Evolutionary conservation across 2,888 invertebrate species (phyloP).

Genomic region (Hyposoter dolosus): DNA sequence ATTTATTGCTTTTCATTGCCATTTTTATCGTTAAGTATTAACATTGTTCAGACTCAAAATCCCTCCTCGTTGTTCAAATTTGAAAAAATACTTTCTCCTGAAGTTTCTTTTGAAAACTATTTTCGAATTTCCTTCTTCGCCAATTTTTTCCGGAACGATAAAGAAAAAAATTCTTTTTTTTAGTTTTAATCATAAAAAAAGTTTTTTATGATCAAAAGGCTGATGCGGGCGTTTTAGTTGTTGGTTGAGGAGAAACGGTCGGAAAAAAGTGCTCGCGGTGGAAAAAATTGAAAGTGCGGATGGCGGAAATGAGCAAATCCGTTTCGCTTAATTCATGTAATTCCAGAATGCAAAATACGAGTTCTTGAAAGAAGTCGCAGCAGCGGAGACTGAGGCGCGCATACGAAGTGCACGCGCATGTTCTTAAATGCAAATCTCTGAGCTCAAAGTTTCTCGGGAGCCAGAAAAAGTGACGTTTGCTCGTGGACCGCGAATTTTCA

Average conservation of each 20-base stretch:
- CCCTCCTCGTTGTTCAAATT: no score
- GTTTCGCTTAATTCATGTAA: conserved; percentile 68
- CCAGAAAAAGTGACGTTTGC: conserved; percentile 50
- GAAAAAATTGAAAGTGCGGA: conserved; percentile 53
- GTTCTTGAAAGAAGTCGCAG: conserved; percentile 1
- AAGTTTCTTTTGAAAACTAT: no score
- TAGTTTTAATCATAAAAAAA: no score
- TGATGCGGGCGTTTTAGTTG: conserved; percentile 1
- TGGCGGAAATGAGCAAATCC: conserved; percentile 56
- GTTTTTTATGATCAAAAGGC: conserved; percentile 20
- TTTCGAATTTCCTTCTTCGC: no score
- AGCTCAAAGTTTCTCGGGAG: conserved; percentile 26
- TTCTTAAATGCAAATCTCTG: conserved; percentile 62
- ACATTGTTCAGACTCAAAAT: no score
- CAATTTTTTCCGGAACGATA: no score
- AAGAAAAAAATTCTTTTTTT: no score
- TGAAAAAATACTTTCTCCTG: no score
- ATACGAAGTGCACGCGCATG: conserved; percentile 59
- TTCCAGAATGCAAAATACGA: conserved; percentile 45
- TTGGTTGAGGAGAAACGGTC: conserved; percentile 22
- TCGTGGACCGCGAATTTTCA: conserved; percentile 52
- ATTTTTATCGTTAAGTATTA: no score
- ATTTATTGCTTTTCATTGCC: conserved; percentile 15
- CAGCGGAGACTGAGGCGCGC: conserved; percentile 23
- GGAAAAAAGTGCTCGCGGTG: not conserved